Base-by-base conservation (phyloP, 1,140 invertebrate genomes). In the Trypoxylus dichotomus region DNA sequence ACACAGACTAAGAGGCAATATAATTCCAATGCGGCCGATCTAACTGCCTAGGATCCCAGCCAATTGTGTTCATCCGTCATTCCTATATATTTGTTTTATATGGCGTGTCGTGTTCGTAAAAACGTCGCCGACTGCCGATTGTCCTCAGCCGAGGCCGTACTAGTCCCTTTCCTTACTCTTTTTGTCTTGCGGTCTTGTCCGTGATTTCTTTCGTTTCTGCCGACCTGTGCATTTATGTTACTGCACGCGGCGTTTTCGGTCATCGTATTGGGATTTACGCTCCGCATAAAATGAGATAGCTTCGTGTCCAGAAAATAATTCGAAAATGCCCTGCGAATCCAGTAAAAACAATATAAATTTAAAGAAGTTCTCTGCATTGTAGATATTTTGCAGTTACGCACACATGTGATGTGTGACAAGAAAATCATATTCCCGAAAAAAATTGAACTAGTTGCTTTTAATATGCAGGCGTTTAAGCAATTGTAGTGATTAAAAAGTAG, bases 11-110 rank as follows among this genome's bases (percentile, higher is more conserved):
- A 76, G 74, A 78, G 80, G 54, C 75, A 77, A 80, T 80, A 80
- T 81, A 80, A 79, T 77, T 78, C 76, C 75, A 41, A 76, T 76
- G 79, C 76, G 76, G 78, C 77, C 79, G 77, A 71, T 79, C 80
- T 79, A 81, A 81, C 80, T 79, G 79, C 76, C 74, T 79, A 72
- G 79, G 78, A 79, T 81, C 80, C 24, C 60, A 79, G 78, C 60
- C 80, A 79, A 79, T 81, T 81, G 76, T 79, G 79, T 79, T 79
- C 80, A 81, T 81, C 79, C 80, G 80, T 81, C 80, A 81, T 81
- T 81, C 80, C 79, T 79, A 81, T 81, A 81, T 81, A 81, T 81
- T 81, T 81, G 80, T 81, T 81, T 81, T 81, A 81, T 81, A 81
- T 79, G 76, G 78, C 74, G 78, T 79, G 75, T 54, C 32, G 73